These are phyloP conservation scores for Halcyon malimbica DNA, from an alignment of 2,113 vertebrate species.

Conservation along the genomic window DNA sequence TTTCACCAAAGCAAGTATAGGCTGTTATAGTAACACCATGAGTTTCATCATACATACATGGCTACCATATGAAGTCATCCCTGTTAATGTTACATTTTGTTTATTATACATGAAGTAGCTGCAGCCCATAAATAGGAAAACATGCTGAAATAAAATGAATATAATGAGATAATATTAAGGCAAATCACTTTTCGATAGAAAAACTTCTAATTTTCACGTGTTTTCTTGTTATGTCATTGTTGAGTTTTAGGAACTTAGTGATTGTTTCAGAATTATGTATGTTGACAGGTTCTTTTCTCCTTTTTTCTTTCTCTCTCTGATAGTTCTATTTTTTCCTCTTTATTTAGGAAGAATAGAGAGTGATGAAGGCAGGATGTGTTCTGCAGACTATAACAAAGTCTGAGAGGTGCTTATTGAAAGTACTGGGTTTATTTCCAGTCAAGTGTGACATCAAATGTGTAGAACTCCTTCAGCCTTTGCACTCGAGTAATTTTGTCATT, in stretches of 20 bases:
- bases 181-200: neutral
- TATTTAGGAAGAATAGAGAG: neutral
- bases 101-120: neutral
- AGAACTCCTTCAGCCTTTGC: constrained; percentile 27
- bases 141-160: neutral
- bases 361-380: neutral
- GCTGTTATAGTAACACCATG: neutral
- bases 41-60: neutral
- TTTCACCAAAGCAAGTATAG: neutral
- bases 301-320: neutral
- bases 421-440: constrained; percentile 10
- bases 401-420: constrained; percentile 20
- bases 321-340: neutral
- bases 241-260: neutral
- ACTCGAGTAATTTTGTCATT: constrained; percentile 36
- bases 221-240: neutral
- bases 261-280: neutral
- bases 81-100: neutral
- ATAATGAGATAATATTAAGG: neutral
- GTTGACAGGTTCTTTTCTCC: rapidly evolving
- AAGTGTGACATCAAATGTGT: constrained; percentile 3
- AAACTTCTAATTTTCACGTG: neutral
- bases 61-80: neutral
- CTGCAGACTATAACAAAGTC: neutral
- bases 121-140: neutral